Evolutionary conservation across 1,140 invertebrate genomes (phyloP).

Genomic region (Caenorhabditis elegans): WBcel235 BX284605.5:6205001-6205500

Average conservation of each 20-base stretch:
- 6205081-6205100: background rate
- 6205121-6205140: background rate
- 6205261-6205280: background rate
- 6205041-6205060: background rate
- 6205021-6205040: background rate
- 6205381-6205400: background rate
- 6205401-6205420: background rate
- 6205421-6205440: background rate
- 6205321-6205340: background rate
- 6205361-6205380: background rate
- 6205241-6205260: background rate
- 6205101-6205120: background rate
- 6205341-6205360: background rate
- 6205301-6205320: background rate
- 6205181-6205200: background rate
- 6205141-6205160: background rate
- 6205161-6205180: background rate
- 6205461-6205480: background rate
- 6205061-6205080: background rate
- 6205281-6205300: background rate
- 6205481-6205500: background rate
- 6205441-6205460: background rate
- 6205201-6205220: background rate
- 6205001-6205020: background rate
- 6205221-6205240: background rate